Evolutionary conservation across 2,888 invertebrate species (phyloP).

Genomic region (Cephus sareptanus): DNA sequence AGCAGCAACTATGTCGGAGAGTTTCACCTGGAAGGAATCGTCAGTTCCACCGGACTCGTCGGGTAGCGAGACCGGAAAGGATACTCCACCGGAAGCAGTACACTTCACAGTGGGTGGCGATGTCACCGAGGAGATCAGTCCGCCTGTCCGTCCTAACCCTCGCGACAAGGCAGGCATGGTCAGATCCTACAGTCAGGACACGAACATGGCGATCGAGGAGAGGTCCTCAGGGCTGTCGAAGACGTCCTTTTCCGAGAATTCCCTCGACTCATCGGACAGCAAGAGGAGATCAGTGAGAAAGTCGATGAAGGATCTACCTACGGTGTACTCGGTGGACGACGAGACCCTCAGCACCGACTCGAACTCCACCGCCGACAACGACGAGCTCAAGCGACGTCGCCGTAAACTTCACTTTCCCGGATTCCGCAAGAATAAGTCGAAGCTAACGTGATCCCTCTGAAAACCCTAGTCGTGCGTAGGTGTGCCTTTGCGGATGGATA

Average conservation of each 20-base stretch:
- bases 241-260: slow-evolving; percentile 69
- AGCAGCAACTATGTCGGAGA: slow-evolving; percentile 55
- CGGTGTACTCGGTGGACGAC: slow-evolving; percentile 69
- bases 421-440: slow-evolving; percentile 73
- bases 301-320: slow-evolving; percentile 51
- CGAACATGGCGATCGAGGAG: slow-evolving; percentile 56
- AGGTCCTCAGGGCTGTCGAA: slow-evolving; percentile 63
- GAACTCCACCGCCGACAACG: slow-evolving; percentile 73
- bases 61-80: slow-evolving; percentile 70
- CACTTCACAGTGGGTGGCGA: slow-evolving; percentile 59
- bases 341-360: slow-evolving; percentile 78
- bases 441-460: slow-evolving; percentile 53
- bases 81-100: slow-evolving; percentile 61
- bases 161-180: slow-evolving; percentile 51
- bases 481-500: not conserved
- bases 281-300: slow-evolving; percentile 35
- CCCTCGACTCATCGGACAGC: slow-evolving; percentile 54
- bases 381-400: slow-evolving; percentile 72
- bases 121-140: slow-evolving; percentile 33
- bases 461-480: not conserved
- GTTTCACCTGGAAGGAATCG: slow-evolving; percentile 65
- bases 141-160: not conserved
- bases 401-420: slow-evolving; percentile 74
- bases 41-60: slow-evolving; percentile 68
- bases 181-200: slow-evolving; percentile 69